These are phyloP conservation scores for Equus quagga DNA, from an alignment of 2,113 vertebrate species.

Conservation along the genomic window DNA sequence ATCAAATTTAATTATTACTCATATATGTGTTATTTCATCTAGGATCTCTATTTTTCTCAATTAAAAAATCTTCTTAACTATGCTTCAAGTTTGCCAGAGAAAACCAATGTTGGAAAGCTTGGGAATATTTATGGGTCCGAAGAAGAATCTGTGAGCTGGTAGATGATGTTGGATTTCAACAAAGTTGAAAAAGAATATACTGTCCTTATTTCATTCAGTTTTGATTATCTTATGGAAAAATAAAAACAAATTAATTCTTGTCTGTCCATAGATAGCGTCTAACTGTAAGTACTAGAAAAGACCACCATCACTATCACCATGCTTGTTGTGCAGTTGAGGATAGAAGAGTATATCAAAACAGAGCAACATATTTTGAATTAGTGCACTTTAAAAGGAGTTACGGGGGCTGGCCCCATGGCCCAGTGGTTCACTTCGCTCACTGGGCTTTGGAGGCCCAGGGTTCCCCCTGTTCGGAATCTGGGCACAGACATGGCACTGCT, in stretches of 20 bases:
- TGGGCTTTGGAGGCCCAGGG: too few species aligned
- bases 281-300: background rate
- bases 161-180: background rate
- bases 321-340: background rate
- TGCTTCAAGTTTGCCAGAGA: background rate
- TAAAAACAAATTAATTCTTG: background rate
- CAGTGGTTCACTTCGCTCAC: too few species aligned
- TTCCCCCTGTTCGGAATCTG: too few species aligned
- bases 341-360: background rate
- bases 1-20: background rate
- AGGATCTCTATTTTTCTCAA: background rate
- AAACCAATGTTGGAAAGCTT: background rate
- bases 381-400: background rate
- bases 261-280: rapidly evolving
- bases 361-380: background rate
- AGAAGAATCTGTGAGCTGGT: too few species aligned
- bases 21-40: background rate
- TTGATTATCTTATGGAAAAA: background rate
- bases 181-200: background rate
- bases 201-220: background rate
- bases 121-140: background rate
- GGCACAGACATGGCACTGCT: too few species aligned
- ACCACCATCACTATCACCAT: rapidly evolving
- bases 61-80: background rate
- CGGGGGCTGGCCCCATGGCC: too few species aligned